These are phyloP conservation scores for Darevskia mixta DNA, from an alignment of 2,797 vertebrate species.

Conservation along the genomic window DNA sequence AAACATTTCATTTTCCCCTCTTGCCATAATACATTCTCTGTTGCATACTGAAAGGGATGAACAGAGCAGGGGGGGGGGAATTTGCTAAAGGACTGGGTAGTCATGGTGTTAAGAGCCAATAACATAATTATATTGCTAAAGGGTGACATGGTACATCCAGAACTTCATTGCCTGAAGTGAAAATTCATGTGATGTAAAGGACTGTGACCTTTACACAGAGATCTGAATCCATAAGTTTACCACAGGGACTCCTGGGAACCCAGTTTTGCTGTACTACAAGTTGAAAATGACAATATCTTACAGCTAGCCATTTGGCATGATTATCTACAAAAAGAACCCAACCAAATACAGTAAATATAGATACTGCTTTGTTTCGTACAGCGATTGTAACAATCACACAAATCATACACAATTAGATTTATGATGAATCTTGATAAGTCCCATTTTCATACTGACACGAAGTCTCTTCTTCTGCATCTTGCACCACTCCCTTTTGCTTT, in stretches of 20 bases:
- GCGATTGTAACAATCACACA: slow-evolving; percentile 42
- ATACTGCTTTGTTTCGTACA: slow-evolving; percentile 50
- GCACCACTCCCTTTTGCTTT: slow-evolving; percentile 80
- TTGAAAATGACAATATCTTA: background rate
- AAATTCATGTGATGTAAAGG: background rate
- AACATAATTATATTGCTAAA: background rate
- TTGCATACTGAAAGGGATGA: background rate
- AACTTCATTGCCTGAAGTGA: background rate
- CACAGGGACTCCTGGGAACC: background rate
- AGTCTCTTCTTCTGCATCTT: slow-evolving; percentile 80
- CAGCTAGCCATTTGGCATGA: slow-evolving; percentile 37
- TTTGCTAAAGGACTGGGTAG: background rate
- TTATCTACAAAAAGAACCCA: slow-evolving; percentile 36
- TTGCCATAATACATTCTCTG: background rate
- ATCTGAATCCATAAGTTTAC: background rate
- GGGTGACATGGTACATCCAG: background rate
- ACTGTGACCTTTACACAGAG: background rate
- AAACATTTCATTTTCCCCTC: background rate
- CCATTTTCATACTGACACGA: slow-evolving; percentile 86
- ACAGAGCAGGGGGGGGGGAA: background rate
- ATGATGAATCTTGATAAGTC: slow-evolving; percentile 83
- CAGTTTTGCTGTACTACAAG: background rate
- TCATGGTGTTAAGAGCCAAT: background rate
- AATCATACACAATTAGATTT: slow-evolving; percentile 68
- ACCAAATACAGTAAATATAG: slow-evolving; percentile 59